Evolutionary conservation across 2,113 vertebrate genomes (phyloP), one percentile per base, ranked within the genome.

Genomic region (Hylia prasina): DNA sequence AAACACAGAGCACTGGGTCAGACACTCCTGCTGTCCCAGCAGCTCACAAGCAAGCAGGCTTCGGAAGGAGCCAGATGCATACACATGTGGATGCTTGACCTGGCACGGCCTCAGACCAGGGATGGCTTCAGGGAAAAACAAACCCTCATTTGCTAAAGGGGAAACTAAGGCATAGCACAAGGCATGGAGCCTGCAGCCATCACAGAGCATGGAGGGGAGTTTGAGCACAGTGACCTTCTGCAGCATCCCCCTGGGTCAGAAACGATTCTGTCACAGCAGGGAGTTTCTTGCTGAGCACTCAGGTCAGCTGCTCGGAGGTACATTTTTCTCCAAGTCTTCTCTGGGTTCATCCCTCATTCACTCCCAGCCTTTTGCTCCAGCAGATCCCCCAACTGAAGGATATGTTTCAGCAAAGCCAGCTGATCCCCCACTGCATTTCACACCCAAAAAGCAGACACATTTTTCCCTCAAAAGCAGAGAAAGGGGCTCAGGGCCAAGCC

Each of bases 241-340:
- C 57, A 84, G 69, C 54, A 78, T 22, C 27, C 50, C 70, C 58
- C 30, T 8, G 7, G 37, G 77, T 33, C 78, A 61, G 73, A 7
- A 2, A 13, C n/a, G 0, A 1, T 35, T 45, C 68, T 5, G 3
- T 35, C 7, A 4, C 28, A 72, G 72, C 1, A 1, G 19, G 5
- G 40, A 69, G 37, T 5, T 10, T 3, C 31, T 81, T 72, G 27
- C 70, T 68, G 57, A 91, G 48, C 4, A 0, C 79, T 28, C 3
- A 8, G 48, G 45, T 80, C 7, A 4, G 61, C 13, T 91, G 57
- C 57, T 50, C 9, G 3, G 58, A 73, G 50, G 22, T 20, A 58
- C 25, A 24, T 54, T 66, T 88, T 68, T 53, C 82, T 66, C 42
- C 56, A 44, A 4, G 54, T 69, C 50, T 57, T 30, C 42, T 66